phyloP scores from a whole-genome alignment of 2,797 vertebrate species.

The Ibycter americanus region DNA sequence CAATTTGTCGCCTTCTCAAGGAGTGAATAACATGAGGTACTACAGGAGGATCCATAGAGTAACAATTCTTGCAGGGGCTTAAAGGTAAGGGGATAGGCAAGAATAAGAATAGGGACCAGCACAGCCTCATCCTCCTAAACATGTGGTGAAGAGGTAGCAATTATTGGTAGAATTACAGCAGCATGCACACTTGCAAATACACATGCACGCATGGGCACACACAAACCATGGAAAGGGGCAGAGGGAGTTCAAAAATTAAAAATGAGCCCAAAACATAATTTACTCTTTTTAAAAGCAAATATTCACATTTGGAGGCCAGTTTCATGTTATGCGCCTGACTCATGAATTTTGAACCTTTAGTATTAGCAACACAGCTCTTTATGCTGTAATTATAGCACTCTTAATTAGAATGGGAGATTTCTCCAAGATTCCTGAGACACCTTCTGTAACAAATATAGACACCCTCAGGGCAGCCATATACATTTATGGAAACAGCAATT shows the following conservation, averaged over 20 bases:
- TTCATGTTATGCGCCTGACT: not conserved
- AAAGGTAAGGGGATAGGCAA: not conserved
- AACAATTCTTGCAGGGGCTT: not conserved
- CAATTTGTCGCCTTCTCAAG: not conserved
- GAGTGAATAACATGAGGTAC: not conserved
- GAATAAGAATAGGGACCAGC: not conserved
- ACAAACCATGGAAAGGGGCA: not conserved
- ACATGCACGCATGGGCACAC: rapidly evolving
- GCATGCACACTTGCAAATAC: not conserved
- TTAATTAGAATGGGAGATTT: slow-evolving; percentile 38
- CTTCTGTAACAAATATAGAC: slow-evolving; percentile 30
- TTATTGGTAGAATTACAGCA: not conserved
- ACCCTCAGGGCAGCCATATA: slow-evolving; percentile 27
- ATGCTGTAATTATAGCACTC: slow-evolving; percentile 4
- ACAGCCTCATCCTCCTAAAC: not conserved
- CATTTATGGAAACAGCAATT: slow-evolving; percentile 35
- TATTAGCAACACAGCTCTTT: not conserved
- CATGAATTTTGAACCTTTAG: not conserved
- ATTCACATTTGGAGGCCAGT: not conserved
- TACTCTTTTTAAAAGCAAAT: not conserved
- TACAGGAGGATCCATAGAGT: rapidly evolving
- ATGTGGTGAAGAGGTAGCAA: not conserved
- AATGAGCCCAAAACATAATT: not conserved
- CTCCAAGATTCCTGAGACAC: slow-evolving; percentile 41
- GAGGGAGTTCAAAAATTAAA: not conserved